phyloP scores from a whole-genome alignment of 2,113 vertebrate species.

The Nyctereutes procyonoides region DNA sequence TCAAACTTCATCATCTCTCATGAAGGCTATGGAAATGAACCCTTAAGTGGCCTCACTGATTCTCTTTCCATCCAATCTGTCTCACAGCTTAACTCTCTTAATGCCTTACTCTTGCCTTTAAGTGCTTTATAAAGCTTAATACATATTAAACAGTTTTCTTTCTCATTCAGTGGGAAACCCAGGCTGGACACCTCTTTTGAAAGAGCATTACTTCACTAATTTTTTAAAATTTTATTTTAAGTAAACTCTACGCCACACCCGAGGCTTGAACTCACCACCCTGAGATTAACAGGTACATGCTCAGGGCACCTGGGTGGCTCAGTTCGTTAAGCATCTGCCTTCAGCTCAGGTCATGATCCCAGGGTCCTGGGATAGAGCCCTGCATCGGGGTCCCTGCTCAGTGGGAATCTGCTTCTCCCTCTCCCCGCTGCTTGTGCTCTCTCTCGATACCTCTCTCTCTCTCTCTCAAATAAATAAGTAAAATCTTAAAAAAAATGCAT shows the following conservation, averaged over 20 bases:
- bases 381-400: no score
- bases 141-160: neutral
- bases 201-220: neutral
- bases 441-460: no score
- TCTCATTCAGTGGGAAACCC: neutral
- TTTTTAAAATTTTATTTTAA: neutral
- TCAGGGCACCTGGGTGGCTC: neutral
- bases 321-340: no score
- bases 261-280: neutral
- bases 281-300: neutral
- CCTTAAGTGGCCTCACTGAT: conserved; percentile 1
- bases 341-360: no score
- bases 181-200: neutral
- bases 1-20: conserved; percentile 41
- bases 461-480: no score
- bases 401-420: no score
- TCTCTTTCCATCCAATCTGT: conserved; percentile 19
- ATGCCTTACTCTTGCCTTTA: neutral
- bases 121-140: conserved; percentile 34
- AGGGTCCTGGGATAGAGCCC: no score
- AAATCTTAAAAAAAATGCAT: no score
- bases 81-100: neutral
- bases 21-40: conserved; percentile 22
- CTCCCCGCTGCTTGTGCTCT: no score
- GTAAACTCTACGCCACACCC: neutral